Evolutionary conservation across 2,113 vertebrate genomes (phyloP), one percentile per base, ranked within the genome.

Genomic region (Hydropotes inermis): DNA sequence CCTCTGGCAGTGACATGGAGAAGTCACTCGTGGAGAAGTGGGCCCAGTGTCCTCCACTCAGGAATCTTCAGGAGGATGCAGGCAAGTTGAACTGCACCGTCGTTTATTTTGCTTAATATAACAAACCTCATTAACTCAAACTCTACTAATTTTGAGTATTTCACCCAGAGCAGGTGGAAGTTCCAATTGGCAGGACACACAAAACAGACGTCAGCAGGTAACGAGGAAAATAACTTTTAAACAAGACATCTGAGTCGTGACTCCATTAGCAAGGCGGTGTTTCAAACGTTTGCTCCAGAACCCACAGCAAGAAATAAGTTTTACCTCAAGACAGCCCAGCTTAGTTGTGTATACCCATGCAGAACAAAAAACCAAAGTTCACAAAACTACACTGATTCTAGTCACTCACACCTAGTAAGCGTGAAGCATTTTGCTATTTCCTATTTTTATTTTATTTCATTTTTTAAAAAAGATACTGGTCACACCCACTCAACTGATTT

Each of bases 211-310:
- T 55, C 4, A 6, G 27, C 28, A 27, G 28, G 21, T 1, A 74
- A 10, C 14, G 47, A 67, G 47, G 33, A 43, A 76, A 28, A 45
- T 11, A 27, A 27, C 55, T 23, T 45, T 33, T 16, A 36, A 21
- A 27, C 57, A 28, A 7, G 6, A 4, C 67, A 45, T 39, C 10
- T 2, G 43, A 21, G 30, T 21, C 6, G 15, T 7, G 23, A 30
- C 10, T 25, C 70, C 19, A 21, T 21, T 5, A 3, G 33, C 1
- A 0, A 1, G 30, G 45, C 0, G 3, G 36, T 74, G n/a, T 52
- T 36, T 33, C 23, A 50, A 23, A 67, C 21, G 2, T 47, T 55
- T 67, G 45, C 57, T n/a, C 57, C 2, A 5, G 25, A 55, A 76
- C 36, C 47, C n/a, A 19, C 1, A 14, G 50, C 2, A 6, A 92